Evolutionary conservation across 2,797 vertebrate species (phyloP).

Genomic region (Etheostoma perlongum): DNA sequence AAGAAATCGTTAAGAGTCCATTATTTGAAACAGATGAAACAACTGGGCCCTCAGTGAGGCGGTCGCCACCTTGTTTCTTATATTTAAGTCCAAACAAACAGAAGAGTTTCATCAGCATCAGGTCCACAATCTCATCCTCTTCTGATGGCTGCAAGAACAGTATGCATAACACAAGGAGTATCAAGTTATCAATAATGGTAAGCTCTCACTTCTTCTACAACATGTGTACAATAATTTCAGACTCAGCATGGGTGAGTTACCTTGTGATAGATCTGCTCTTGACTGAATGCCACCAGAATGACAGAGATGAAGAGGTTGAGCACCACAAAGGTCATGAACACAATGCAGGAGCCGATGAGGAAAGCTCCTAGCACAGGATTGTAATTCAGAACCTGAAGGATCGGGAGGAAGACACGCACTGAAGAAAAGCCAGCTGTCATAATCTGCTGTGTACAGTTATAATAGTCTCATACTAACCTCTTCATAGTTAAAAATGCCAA

Average conservation of each 20-base stretch:
- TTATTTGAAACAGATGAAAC: constrained; percentile 42
- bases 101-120: constrained; percentile 92
- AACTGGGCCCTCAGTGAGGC: constrained; percentile 24
- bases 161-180: constrained; percentile 4
- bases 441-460: constrained; percentile 1
- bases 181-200: background rate
- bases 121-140: constrained; percentile 93
- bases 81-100: constrained; percentile 90
- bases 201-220: background rate
- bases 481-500: constrained; percentile 97
- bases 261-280: constrained; percentile 94
- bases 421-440: constrained; percentile 3
- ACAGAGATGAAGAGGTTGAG: constrained; percentile 97
- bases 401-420: constrained; percentile 1
- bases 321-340: constrained; percentile 98
- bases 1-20: constrained; percentile 53
- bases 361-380: constrained; percentile 93
- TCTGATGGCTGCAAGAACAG: constrained; percentile 88
- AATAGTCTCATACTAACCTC: constrained; percentile 85
- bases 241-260: constrained; percentile 62
- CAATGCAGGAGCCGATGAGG: constrained; percentile 94
- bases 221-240: constrained; percentile 10
- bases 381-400: constrained; percentile 90
- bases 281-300: constrained; percentile 95
- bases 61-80: constrained; percentile 80